These are phyloP conservation scores for Salvelinus fontinalis DNA, from an alignment of 2,113 vertebrate genomes.

Conservation along the genomic window DNA sequence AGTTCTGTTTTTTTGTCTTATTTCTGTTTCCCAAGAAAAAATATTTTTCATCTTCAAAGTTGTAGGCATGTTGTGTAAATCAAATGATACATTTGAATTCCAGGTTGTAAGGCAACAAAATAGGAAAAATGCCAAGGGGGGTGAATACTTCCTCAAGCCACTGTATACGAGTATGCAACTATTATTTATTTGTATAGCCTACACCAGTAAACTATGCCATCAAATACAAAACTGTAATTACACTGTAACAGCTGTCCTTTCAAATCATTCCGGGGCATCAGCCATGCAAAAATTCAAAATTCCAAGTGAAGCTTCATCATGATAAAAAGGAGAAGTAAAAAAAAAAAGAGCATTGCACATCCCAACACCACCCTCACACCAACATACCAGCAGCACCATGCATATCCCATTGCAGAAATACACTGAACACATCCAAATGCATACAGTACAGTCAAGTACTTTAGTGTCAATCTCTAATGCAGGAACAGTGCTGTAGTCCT, in stretches of 20 bases:
- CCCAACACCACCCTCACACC: conserved; percentile 33
- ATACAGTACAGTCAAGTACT: neutral
- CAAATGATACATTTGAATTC: too few relatives aligned
- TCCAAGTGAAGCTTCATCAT: neutral
- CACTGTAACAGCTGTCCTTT: neutral
- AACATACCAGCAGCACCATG: neutral
- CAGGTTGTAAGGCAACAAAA: too few relatives aligned
- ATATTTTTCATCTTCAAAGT: too few relatives aligned
- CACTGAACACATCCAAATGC: neutral
- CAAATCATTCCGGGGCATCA: neutral
- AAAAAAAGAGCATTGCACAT: conserved; percentile 52
- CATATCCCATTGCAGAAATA: neutral
- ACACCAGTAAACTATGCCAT: neutral
- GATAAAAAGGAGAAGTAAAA: conserved; percentile 30
- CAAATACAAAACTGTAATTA: neutral
- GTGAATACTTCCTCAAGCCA: too few relatives aligned
- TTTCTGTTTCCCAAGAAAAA: too few relatives aligned
- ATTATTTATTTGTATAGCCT: too few relatives aligned
- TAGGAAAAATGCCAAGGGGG: too few relatives aligned
- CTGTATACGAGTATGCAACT: too few relatives aligned
- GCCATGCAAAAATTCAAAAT: neutral
- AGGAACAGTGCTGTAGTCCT: neutral
- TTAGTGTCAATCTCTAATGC: neutral
- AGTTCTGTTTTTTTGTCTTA: too few relatives aligned
- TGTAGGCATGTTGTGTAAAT: too few relatives aligned